Percentiles rank a stretch among this genome's conserved stretches.
These are phyloP conservation scores for Diadema setosum DNA, from an alignment of 35 echinoderm and acorn worm species.

Conservation along the genomic window DNA sequence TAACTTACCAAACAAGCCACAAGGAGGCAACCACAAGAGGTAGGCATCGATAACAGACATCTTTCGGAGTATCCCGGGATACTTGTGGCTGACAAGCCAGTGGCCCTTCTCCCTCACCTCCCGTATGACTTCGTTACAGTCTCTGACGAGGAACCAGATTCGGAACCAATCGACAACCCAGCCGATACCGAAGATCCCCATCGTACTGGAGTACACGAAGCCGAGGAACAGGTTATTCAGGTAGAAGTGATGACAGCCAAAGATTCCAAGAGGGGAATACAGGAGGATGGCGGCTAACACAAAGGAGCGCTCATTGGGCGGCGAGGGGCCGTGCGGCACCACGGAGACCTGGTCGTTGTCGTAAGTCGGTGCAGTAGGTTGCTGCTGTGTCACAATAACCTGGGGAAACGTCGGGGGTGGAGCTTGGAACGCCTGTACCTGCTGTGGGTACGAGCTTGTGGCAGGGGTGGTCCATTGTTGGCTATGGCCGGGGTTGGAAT, in stretches of 20 bases:
- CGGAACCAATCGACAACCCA: constrained; percentile 42
- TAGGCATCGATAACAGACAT: neutral
- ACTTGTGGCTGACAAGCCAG: neutral
- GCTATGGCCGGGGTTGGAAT: too few species aligned
- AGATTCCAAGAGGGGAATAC: neutral
- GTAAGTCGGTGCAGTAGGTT: neutral
- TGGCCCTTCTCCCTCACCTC: neutral
- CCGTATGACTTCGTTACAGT: neutral
- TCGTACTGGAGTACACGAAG: neutral
- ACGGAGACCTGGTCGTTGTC: neutral
- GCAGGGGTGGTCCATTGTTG: too few species aligned
- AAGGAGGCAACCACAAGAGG: constrained; percentile 11
- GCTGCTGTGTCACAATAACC: too few species aligned
- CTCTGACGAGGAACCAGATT: neutral
- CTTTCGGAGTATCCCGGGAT: neutral
- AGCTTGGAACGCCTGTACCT: too few species aligned
- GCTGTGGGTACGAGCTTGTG: too few species aligned
- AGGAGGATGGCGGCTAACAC: neutral
- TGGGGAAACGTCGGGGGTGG: too few species aligned
- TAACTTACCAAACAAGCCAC: neutral
- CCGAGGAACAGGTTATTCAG: neutral
- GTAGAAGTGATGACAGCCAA: constrained; percentile 4
- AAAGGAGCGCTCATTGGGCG: neutral
- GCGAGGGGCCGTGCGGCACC: neutral
- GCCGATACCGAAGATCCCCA: neutral